These are phyloP conservation scores for Xiphophorus couchianus DNA, from an alignment of 2,113 vertebrate species.

Conservation along the genomic window DNA sequence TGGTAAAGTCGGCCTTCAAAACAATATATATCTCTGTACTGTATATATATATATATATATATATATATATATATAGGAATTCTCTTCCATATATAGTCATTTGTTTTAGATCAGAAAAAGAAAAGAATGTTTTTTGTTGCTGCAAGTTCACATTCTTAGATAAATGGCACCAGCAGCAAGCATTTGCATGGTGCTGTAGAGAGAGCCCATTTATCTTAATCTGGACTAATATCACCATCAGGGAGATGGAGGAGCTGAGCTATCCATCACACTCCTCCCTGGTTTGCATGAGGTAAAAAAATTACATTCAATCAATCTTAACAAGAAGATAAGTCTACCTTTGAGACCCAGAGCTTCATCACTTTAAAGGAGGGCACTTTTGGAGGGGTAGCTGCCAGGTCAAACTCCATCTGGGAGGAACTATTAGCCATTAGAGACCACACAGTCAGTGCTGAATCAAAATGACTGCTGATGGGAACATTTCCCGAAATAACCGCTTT, in stretches of 20 bases:
- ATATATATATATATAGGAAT: too few species aligned
- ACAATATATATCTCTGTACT: too few species aligned
- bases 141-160: slow-evolving; percentile 38
- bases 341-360: slow-evolving; percentile 61
- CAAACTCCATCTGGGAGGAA: slow-evolving; percentile 60
- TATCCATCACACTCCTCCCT: slow-evolving; percentile 63
- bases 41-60: too few species aligned
- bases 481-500: slow-evolving; percentile 32
- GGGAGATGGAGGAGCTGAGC: slow-evolving; percentile 60
- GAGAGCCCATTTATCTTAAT: slow-evolving; percentile 73
- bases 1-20: too few species aligned
- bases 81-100: slow-evolving; percentile 29
- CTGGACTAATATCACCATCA: slow-evolving; percentile 73
- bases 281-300: slow-evolving; percentile 64
- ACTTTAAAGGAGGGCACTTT: slow-evolving; percentile 57
- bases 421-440: slow-evolving; percentile 60
- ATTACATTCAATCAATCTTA: slow-evolving; percentile 71
- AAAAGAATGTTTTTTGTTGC: slow-evolving; percentile 34
- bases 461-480: slow-evolving; percentile 43
- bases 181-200: slow-evolving; percentile 70
- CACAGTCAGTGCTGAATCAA: slow-evolving; percentile 51
- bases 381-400: slow-evolving; percentile 37
- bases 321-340: slow-evolving; percentile 67
- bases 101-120: slow-evolving; percentile 9
- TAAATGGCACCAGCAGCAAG: slow-evolving; percentile 49